A percentile compares a stretch with the other conserved stretches of the same genome.
phyloP scores from a whole-genome alignment of 2,888 invertebrate species.

The Gisinianus flammeolus region DNA sequence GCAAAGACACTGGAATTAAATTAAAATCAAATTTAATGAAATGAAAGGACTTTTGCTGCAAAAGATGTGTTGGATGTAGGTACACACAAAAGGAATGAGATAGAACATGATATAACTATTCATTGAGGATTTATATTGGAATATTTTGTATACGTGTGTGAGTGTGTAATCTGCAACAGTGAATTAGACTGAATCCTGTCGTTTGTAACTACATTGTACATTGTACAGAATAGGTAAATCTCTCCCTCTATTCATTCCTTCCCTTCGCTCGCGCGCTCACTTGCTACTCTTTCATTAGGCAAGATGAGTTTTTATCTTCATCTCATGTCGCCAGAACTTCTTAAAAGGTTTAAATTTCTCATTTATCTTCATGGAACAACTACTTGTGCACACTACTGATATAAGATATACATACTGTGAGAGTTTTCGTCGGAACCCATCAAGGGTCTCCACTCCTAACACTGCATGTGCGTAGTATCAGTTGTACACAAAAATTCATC shows the following conservation, averaged over 20 bases:
- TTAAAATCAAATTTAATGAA: slow-evolving; percentile 32
- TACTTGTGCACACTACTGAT: too few relatives aligned
- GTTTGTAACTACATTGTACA: neutral
- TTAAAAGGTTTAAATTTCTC: slow-evolving; percentile 34
- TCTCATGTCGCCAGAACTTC: neutral
- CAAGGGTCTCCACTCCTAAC: too few relatives aligned
- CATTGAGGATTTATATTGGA: neutral
- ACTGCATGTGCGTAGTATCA: too few relatives aligned
- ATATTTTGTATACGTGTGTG: neutral
- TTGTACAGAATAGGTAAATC: neutral
- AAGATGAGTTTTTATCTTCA: slow-evolving; percentile 29
- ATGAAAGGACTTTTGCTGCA: neutral
- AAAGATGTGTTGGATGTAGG: neutral
- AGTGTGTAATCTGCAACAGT: neutral
- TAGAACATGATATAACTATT: neutral
- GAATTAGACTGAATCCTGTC: neutral
- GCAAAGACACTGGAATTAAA: slow-evolving; percentile 26
- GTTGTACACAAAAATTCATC: too few relatives aligned
- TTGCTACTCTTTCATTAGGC: slow-evolving; percentile 22
- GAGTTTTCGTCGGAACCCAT: too few relatives aligned
- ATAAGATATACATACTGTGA: too few relatives aligned
- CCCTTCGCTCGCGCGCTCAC: neutral
- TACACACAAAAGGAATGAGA: too few relatives aligned
- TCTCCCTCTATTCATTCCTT: slow-evolving; percentile 11
- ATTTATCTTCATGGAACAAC: slow-evolving; percentile 32